Conservation (phyloP, 2,797 vertebrate genomes). For the Botia kubotai region DNA sequence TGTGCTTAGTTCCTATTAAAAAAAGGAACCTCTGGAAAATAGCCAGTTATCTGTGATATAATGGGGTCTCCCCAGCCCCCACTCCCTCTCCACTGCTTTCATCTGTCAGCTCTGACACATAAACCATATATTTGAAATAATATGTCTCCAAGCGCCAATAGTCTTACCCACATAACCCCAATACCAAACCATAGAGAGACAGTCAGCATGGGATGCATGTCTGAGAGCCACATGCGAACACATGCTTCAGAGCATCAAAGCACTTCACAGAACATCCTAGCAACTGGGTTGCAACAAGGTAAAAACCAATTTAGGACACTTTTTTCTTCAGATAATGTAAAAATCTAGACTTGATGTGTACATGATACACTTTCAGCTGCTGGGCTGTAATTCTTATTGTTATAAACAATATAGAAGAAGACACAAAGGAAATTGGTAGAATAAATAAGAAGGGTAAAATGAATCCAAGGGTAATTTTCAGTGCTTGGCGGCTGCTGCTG, state of each 20-base stretch:
- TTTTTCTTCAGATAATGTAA: not conserved
- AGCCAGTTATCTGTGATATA: too few species aligned
- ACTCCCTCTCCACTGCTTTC: constrained; percentile 12
- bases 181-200: constrained; percentile 33
- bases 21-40: too few species aligned
- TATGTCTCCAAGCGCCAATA: constrained; percentile 36
- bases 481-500: constrained; percentile 9
- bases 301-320: too few species aligned
- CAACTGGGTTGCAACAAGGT: too few species aligned
- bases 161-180: constrained; percentile 39
- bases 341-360: not conserved
- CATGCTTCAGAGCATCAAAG: not conserved
- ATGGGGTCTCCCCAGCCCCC: too few species aligned
- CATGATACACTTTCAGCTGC: too few species aligned
- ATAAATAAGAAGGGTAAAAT: not conserved
- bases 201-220: constrained; percentile 7
- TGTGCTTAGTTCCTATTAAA: too few species aligned
- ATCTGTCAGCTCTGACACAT: constrained; percentile 54
- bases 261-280: not conserved
- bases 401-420: not conserved
- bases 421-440: not conserved
- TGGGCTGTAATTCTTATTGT: not conserved
- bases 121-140: constrained; percentile 49
- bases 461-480: not conserved
- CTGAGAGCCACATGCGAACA: constrained; percentile 27